Evolutionary conservation across 1,140 invertebrate species (phyloP), one percentile per base, ranked within the genome.

Genomic region (Aphaenogaster rudis): DNA sequence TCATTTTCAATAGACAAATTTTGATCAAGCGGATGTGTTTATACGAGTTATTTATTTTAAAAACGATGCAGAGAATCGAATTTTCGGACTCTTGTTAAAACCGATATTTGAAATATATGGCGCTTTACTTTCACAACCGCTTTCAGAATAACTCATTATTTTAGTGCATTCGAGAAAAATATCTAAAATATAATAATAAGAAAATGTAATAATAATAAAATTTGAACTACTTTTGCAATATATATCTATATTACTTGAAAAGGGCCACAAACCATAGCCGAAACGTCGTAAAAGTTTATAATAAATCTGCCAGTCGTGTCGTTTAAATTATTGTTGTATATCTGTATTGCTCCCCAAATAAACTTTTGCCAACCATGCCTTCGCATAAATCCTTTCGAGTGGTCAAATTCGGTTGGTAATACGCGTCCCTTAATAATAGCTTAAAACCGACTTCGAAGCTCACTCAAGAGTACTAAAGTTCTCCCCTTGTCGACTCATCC

Each of bases 371-470:
- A 36, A 3, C 9, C 9, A 52, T 28, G 13, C 7, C 11, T 28
- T 61, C 17, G 54, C 13, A 8, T 61, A 76, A 84, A 76, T 76
- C n/a, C 39, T 28, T 33, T 79, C 59, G 59, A 89, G 85, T 86
- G 88, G 71, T 82, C 88, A 87, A 87, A 63, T 76, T 54, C 74
- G 57, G 2, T 66, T 69, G 81, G 86, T 82, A 74, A 82, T 89
- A 89, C 84, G 88, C 88, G 76, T 89, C 78, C 57, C 77, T 90
- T 89, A 90, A 87, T 87, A 90, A 90, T 78, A 78, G 77, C 88
- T 87, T 89, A 82, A 87, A 90, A 89, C 50, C 64, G 71, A 89
- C 84, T 89, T 87, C 69, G 71, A 78, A 82, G 84, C 69, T 79
- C 88, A 69, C 84, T 90, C 88, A 76, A 81, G 64, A 89, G 88